phyloP scores from a whole-genome alignment of 2,888 invertebrate species.

The Phortica okadai region DNA sequence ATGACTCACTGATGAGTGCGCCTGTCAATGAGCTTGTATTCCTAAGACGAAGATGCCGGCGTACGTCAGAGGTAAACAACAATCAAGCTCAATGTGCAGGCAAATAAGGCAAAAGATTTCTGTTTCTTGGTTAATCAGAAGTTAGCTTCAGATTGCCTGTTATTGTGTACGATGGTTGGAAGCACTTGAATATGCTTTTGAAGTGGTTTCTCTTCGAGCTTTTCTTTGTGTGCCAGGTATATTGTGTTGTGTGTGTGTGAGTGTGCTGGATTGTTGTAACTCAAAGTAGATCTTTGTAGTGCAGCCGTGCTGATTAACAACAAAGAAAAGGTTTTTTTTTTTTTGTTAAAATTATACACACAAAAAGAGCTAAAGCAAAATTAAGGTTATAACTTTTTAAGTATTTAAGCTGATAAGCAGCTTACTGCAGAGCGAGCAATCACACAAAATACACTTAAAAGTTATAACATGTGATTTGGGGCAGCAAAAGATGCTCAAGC shows the following conservation, averaged over 20 bases:
- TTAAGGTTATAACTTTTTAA: slow-evolving; percentile 35
- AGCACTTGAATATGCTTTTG: slow-evolving; percentile 62
- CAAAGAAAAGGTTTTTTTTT: slow-evolving; percentile 24
- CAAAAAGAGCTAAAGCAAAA: background rate
- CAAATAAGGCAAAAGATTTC: slow-evolving; percentile 6
- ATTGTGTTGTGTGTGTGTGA: background rate
- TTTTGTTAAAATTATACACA: slow-evolving; percentile 1
- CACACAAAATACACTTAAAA: slow-evolving; percentile 47
- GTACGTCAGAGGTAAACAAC: background rate
- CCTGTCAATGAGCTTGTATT: background rate
- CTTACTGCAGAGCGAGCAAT: slow-evolving; percentile 45
- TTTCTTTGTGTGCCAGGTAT: background rate
- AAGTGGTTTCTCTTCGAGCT: slow-evolving; percentile 54
- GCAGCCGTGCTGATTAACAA: slow-evolving; percentile 18
- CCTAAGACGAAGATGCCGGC: background rate
- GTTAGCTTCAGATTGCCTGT: background rate
- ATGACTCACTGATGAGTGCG: background rate
- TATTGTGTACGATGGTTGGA: slow-evolving; percentile 23
- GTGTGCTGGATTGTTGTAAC: slow-evolving; percentile 7
- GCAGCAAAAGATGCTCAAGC: background rate
- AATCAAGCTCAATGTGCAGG: slow-evolving; percentile 9
- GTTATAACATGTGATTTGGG: slow-evolving; percentile 57
- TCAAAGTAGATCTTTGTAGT: background rate
- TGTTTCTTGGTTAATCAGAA: background rate
- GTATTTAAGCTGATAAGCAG: slow-evolving; percentile 51